These are phyloP conservation scores for Coendou prehensilis DNA, from an alignment of 2,797 vertebrate species.

Conservation along the genomic window DNA sequence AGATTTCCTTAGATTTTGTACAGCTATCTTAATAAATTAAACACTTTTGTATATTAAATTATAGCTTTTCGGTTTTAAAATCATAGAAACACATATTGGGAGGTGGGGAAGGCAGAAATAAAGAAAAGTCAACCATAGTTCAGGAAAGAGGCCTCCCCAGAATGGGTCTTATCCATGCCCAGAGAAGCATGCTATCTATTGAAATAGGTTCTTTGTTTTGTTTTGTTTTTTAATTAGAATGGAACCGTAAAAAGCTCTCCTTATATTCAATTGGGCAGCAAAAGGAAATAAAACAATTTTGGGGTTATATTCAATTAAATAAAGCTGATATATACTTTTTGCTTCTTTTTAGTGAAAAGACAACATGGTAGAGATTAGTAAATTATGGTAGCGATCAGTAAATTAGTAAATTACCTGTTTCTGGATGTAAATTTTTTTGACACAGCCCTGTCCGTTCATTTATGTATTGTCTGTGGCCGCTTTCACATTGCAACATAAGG, in stretches of 20 bases:
- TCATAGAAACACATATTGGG: not conserved
- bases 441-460: not conserved
- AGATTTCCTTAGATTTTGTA: not conserved
- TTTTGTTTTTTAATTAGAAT: not conserved
- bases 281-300: slow-evolving; percentile 42
- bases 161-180: not conserved
- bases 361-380: not conserved
- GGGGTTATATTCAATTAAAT: not conserved
- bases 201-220: not conserved
- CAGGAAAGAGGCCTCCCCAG: not conserved
- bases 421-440: not conserved
- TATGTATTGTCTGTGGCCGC: not conserved
- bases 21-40: not conserved
- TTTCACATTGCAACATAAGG: not conserved
- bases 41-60: not conserved
- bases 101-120: not conserved
- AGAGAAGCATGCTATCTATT: not conserved
- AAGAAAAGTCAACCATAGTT: not conserved
- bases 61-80: slow-evolving; percentile 18
- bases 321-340: not conserved
- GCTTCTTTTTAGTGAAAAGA: slow-evolving; percentile 46
- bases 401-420: not conserved
- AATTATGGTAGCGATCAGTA: not conserved
- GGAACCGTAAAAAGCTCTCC: not conserved
- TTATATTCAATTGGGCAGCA: not conserved